Percentiles rank a stretch among this genome's conserved stretches.
Conservation (phyloP, 2,888 invertebrate species). For the Aphelenchoides bicaudatus region DNA sequence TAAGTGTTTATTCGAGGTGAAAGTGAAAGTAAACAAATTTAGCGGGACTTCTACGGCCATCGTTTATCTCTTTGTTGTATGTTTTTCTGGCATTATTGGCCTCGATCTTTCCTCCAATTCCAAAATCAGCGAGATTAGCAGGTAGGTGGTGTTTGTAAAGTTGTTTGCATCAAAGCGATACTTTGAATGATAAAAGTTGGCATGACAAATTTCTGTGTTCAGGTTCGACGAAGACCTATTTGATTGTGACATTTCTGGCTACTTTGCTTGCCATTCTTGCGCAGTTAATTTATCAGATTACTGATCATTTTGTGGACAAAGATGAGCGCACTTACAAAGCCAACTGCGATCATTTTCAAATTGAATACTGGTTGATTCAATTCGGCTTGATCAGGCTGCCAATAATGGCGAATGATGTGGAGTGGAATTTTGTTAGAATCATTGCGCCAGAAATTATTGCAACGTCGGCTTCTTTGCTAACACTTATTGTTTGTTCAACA, state of each 20-base stretch:
- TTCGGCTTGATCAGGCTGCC: constrained; percentile 29
- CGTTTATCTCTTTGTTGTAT: constrained; percentile 50
- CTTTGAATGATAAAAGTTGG: not conserved
- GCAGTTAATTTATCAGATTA: constrained; percentile 40
- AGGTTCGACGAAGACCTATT: constrained; percentile 27
- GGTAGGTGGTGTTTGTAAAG: constrained; percentile 32
- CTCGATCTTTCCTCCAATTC: constrained; percentile 46
- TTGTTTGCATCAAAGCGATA: not conserved
- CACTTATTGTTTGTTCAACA: constrained; percentile 28
- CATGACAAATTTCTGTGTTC: constrained; percentile 14
- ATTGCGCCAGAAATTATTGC: constrained; percentile 47
- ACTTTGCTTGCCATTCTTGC: constrained; percentile 33
- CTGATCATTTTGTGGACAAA: constrained; percentile 19
- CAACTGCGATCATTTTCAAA: constrained; percentile 10
- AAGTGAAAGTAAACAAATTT: constrained; percentile 16
- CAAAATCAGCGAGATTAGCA: constrained; percentile 32
- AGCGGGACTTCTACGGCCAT: constrained; percentile 54
- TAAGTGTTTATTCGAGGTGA: constrained; percentile 12
- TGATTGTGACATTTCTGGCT: constrained; percentile 26
- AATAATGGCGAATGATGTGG: too few species aligned
- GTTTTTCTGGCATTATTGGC: constrained; percentile 46
- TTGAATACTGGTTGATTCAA: constrained; percentile 31
- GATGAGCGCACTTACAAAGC: constrained; percentile 17
- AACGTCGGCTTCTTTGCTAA: constrained; percentile 34
- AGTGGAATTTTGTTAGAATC: constrained; percentile 23